Base-by-base conservation (phyloP, 2,888 invertebrate genomes). In the Dorcus parallelipipedus region DNA sequence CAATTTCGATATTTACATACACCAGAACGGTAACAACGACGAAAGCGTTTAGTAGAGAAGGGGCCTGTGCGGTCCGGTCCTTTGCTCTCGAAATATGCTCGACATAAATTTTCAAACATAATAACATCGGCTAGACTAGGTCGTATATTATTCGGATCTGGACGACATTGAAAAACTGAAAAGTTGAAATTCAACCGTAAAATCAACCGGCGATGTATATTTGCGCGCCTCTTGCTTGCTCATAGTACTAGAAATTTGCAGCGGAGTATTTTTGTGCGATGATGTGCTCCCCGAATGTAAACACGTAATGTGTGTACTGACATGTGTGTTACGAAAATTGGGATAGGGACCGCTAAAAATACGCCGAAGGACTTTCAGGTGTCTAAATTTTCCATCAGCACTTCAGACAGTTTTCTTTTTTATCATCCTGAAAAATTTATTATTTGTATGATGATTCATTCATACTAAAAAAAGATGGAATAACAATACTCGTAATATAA, bases 271-370 rank as follows among this genome's bases (percentile, higher is more conserved):
- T 54, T 54, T 54, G 49, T 23, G n/a, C 43, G 54, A 49, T 54
- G 54, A 54, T 54, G 54, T 42, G 23, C 23, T 33, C n/a, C 47
- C 9, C 47, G n/a, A 10, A 41, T 17, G 54, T 54, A 54, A 54
- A 54, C 54, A 54, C 49, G 54, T 54, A 54, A 54, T 54, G 49
- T 52, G 20, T 47, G 41, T 47, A 40, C 52, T 48, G 48, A 26
- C 48, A 53, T 45, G 54, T 42, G 17, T 49, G 58, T 49, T 52
- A 51, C 49, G 45, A 63, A 64, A 67, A 65, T 62, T 66, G 57
- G 67, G 64, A 66, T 64, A 66, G 64, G 66, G 66, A 68, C 64
- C 61, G 54, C 45, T 64, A 65, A 58, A 66, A 66, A 65, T 68
- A 67, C 61, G 43, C 14, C 53, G 59, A 62, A 64, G 64, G 61